These are phyloP conservation scores for Drosophila histrio DNA, from an alignment of 2,888 invertebrate species.

Conservation along the genomic window DNA sequence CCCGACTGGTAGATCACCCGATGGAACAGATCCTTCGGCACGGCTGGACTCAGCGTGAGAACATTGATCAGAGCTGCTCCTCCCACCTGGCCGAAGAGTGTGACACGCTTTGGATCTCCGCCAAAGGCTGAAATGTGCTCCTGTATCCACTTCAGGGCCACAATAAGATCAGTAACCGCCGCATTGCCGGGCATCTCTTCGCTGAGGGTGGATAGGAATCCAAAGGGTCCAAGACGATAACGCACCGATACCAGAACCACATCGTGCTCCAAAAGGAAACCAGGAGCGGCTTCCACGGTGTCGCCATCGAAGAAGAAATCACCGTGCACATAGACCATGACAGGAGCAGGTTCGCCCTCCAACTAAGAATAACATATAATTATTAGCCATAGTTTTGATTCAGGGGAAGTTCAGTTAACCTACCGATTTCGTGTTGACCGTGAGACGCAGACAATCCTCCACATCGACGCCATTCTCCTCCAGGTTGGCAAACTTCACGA, in stretches of 20 bases:
- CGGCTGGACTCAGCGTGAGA: conserved; percentile 84
- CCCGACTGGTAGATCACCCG: conserved; percentile 86
- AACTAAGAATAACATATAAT: conserved; percentile 50
- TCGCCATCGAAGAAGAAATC: conserved; percentile 84
- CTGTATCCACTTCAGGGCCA: conserved; percentile 85
- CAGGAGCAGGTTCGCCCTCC: conserved; percentile 72
- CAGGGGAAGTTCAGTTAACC: conserved; percentile 22
- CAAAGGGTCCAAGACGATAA: conserved; percentile 85
- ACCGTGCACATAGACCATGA: conserved; percentile 85
- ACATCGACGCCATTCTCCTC: conserved; percentile 71
- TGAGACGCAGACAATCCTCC: conserved; percentile 81
- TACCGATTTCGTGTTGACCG: conserved; percentile 81
- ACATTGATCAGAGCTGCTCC: conserved; percentile 85
- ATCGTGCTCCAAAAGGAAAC: conserved; percentile 84
- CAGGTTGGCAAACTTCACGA: conserved; percentile 53
- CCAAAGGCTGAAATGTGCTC: conserved; percentile 85
- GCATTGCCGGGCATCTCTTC: conserved; percentile 86
- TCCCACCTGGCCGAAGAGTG: conserved; percentile 86
- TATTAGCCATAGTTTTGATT: neutral
- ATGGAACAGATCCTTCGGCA: conserved; percentile 84
- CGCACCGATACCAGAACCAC: conserved; percentile 85
- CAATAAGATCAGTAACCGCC: conserved; percentile 85
- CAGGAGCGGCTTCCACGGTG: conserved; percentile 81
- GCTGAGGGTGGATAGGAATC: conserved; percentile 85
- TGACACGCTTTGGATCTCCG: conserved; percentile 85